These are phyloP conservation scores for Mermis nigrescens DNA, from an alignment of 2,888 invertebrate genomes.

Conservation along the genomic window DNA sequence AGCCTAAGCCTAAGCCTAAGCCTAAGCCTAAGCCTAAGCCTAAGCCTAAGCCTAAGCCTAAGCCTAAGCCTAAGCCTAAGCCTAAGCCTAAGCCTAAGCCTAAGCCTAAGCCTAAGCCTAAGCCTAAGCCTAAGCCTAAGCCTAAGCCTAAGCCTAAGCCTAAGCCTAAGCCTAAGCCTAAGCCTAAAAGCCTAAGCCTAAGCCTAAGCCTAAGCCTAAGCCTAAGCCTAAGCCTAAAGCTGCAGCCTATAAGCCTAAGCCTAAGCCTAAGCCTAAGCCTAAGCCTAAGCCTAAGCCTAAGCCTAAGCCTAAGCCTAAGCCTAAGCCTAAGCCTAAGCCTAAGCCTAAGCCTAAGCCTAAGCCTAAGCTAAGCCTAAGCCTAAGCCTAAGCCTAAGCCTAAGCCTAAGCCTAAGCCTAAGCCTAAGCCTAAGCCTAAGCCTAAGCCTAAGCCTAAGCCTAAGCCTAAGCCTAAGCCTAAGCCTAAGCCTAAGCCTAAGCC, in stretches of 20 bases:
- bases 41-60: constrained; percentile 4
- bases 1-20: not conserved
- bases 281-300: not conserved
- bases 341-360: constrained; percentile 5
- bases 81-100: not conserved
- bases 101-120: constrained; percentile 1
- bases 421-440: constrained; percentile 5
- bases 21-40: constrained; percentile 1
- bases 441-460: constrained; percentile 3
- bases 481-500: constrained; percentile 3
- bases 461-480: constrained; percentile 1
- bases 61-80: constrained; percentile 1
- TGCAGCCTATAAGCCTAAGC: too few species aligned
- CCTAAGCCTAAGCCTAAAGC: too few species aligned
- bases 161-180: not conserved
- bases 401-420: constrained; percentile 5
- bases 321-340: constrained; percentile 2
- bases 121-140: not conserved
- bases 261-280: not conserved
- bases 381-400: constrained; percentile 4
- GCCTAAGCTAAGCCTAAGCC: constrained; percentile 1
- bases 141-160: not conserved
- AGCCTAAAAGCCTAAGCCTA: not conserved
- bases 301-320: not conserved
- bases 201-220: not conserved